Percentiles rank a stretch among this genome's conserved stretches.
phyloP scores from a whole-genome alignment of 2,113 vertebrate genomes.

The Rhadina sibilatrix region DNA sequence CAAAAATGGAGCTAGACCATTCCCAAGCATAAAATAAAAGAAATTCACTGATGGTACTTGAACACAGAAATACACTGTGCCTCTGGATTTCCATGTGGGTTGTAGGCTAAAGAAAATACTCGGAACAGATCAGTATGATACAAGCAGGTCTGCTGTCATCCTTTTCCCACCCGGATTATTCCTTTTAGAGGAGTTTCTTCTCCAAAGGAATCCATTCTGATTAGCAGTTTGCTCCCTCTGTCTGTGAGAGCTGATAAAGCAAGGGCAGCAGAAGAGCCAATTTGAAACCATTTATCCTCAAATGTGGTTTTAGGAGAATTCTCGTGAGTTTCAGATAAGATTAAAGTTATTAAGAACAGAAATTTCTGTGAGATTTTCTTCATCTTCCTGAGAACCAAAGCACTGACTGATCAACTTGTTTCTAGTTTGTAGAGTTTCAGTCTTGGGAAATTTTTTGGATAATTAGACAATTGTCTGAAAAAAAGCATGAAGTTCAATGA shows the following conservation, averaged over 20 bases:
- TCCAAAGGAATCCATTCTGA: background rate
- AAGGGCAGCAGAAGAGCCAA: background rate
- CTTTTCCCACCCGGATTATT: background rate
- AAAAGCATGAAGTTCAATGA: background rate
- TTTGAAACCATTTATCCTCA: background rate
- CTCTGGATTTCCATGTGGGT: background rate
- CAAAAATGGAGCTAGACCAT: background rate
- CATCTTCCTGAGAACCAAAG: background rate
- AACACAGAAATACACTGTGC: background rate
- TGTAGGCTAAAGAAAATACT: background rate
- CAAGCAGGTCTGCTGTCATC: background rate
- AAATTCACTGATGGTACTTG: background rate
- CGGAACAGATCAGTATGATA: background rate
- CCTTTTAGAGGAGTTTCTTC: background rate
- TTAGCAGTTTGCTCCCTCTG: conserved; percentile 63
- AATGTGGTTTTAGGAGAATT: background rate
- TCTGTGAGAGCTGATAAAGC: conserved; percentile 49
- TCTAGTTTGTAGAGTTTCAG: background rate
- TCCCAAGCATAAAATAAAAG: background rate
- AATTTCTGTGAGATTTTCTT: background rate
- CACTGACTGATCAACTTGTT: background rate
- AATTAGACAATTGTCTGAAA: background rate
- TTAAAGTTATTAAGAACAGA: background rate
- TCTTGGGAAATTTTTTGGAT: background rate
- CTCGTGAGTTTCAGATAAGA: background rate